These are phyloP conservation scores for Mythimna lalbum DNA, from an alignment of 2,888 invertebrate genomes.

Conservation along the genomic window DNA sequence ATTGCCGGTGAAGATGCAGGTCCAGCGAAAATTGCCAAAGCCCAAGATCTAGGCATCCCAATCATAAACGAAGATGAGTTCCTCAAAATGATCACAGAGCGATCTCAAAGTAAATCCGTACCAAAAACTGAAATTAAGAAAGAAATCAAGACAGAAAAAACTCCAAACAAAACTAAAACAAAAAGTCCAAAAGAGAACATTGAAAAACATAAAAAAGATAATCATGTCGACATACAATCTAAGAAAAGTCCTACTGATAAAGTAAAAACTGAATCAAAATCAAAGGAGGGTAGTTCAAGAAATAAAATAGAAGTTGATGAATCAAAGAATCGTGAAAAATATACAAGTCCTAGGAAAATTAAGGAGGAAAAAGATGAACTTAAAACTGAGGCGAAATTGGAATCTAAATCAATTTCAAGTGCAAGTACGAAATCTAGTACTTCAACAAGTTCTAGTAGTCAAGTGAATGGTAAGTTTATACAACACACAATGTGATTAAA, in stretches of 20 bases:
- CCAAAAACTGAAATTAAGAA: slow-evolving; percentile 48
- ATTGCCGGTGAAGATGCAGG: slow-evolving; percentile 97
- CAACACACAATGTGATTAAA: background rate
- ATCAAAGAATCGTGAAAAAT: slow-evolving; percentile 53
- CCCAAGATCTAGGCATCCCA: slow-evolving; percentile 93
- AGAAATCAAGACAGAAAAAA: slow-evolving; percentile 68
- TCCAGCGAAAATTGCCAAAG: slow-evolving; percentile 95
- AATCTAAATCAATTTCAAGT: slow-evolving; percentile 52
- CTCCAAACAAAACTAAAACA: slow-evolving; percentile 54
- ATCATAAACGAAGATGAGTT: slow-evolving; percentile 95
- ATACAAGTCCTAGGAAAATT: slow-evolving; percentile 61
- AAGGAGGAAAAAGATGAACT: slow-evolving; percentile 56
- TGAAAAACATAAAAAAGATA: slow-evolving; percentile 60
- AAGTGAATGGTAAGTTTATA: slow-evolving; percentile 39
- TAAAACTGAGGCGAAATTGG: slow-evolving; percentile 50
- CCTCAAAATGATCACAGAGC: slow-evolving; percentile 93
- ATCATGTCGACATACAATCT: slow-evolving; percentile 60
- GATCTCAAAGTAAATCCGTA: slow-evolving; percentile 54
- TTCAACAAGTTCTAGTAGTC: slow-evolving; percentile 14
- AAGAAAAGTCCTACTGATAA: slow-evolving; percentile 52
- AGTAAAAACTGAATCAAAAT: slow-evolving; percentile 48
- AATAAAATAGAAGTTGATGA: slow-evolving; percentile 55
- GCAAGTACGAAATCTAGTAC: slow-evolving; percentile 31
- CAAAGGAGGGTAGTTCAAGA: slow-evolving; percentile 42
- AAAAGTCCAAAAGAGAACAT: slow-evolving; percentile 62